Evolutionary conservation across 2,888 invertebrate genomes (phyloP), one percentile per base, ranked within the genome.

Genomic region (Drosophila merina): DNA sequence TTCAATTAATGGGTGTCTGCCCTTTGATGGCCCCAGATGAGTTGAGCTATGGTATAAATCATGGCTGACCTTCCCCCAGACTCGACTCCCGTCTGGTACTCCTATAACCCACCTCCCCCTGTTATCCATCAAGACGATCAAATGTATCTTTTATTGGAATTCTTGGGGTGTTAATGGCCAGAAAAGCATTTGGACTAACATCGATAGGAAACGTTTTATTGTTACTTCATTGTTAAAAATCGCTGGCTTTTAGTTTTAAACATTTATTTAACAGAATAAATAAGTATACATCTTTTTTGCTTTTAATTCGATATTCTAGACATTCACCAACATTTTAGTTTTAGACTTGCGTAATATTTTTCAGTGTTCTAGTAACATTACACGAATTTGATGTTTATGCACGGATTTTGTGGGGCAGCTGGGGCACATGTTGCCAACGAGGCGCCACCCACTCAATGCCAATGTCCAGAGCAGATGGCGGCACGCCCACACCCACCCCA

Each of bases 401-500:
- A 66, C 52, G 38, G 47, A 47, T 54, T 47, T 57, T 66, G 52
- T 25, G 63, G 54, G 68, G 47, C 68, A 68, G 58, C 64, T 66
- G 54, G 54, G 66, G 54, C 66, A 64, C 67, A 64, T 64, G 66
- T 66, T 64, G 64, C 31, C 64, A 64, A 47, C 20, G 67, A 52
- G 73, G 57, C 73, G 87, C 82, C 87, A 76, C 70, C 71, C 59
- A 56, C 57, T 68, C 74, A 74, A 74, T 76, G 69, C 69, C 74
- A 68, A 57, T 58, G 66, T 75, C 57, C 55, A 63, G 50, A 47
- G 51, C 62, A 52, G 45, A 55, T 52, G 63, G 40, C 26, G 49
- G 52, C 47, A 51, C 57, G 38, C 20, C 31, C 31, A 38, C 31
- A 38, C 40, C 38, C 50, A 52, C 38, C 25, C 42, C 57, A 59